Evolutionary conservation across 2,888 invertebrate species (phyloP), one percentile per base, ranked within the genome.

Genomic region (Thymelicus acteon): DNA sequence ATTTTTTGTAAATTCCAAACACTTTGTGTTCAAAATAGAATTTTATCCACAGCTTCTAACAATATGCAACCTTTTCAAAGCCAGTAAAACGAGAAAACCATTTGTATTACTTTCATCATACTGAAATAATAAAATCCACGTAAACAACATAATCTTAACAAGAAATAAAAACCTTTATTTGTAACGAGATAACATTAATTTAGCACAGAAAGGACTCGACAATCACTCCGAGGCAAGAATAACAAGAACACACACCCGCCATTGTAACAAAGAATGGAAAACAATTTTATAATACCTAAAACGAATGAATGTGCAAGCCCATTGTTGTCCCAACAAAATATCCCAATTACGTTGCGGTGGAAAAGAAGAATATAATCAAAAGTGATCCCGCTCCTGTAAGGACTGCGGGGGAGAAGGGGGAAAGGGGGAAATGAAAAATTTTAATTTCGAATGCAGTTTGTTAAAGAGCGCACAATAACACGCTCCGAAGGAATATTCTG

Each of bases 391-490:
- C 75, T 79, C 79, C 78, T 77, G 78, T 76, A 78, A 80, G 81
- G 79, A 80, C 80, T 76, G 81, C 78, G 80, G 81, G 77, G 78
- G 78, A 80, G 80, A 76, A 78, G 63, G 69, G 72, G 72, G 72
- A 75, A 31, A 31, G 75, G 72, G 83, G 87, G 60, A 60, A 90
- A 93, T 92, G 92, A 92, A 90, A 89, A 89, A 79, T 93, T 93
- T 93, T 93, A 93, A 93, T 93, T 92, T 85, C 89, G 92, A 93
- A 93, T 93, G 93, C 93, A 93, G 92, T 93, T 93, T 93, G 90
- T 90, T 92, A 91, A 88, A 90, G 90, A 88, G 90, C 87, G 85
- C 84, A 90, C 90, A 91, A 92, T 91, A 91, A 88, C 83, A 83
- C 82, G 82, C 85, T 82, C 78, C 78, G 76, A 73, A 83, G 82